Evolutionary conservation across 2,797 vertebrate genomes (phyloP), one percentile per base, ranked within the genome.

Genomic region (Pyrrhura leucotis): DNA sequence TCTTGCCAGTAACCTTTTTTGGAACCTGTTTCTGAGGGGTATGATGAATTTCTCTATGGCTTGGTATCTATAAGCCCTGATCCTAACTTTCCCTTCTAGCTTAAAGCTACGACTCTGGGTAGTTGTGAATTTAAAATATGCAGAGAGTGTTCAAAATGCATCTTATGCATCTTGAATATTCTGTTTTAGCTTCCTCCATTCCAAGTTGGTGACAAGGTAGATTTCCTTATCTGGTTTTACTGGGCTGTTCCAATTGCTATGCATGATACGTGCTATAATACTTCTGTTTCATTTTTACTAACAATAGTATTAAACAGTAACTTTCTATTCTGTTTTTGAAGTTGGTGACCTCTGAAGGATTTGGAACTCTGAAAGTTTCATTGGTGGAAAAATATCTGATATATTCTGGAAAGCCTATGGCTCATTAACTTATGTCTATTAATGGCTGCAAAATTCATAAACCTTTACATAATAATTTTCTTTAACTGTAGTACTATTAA

Each of bases 391-490:
- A 95, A 88, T 94, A 94, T n/a, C 94, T 93, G 84, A 81, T 95
- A 91, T 95, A 91, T 97, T 95, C 94, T 92, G 77, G 62, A 93
- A 90, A 69, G 75, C 75, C 92, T 93, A 87, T 95, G 93, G 92
- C 81, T 96, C 94, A 59, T 97, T 96, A 96, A 94, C 90, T 97
- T 95, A 69, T 20, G 56, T 83, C 94, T 96, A 95, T 97, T 96
- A 89, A 94, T 85, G 86, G 80, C 90, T 95, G 90, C 95, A 95
- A 93, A 97, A 97, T 97, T 96, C 96, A 95, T 97, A 97, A 95
- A 97, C 96, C 93, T 96, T 97, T 97, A 96, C 94, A 81, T 96
- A 97, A 97, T 95, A 95, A 96, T 96, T 96, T 97, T 96, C 90
- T 95, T 96, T 93, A 96, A 97, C 84, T 93, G 91, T 74, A 76